Evolutionary conservation across 2,113 vertebrate genomes (phyloP).

Genomic region (Scortum barcoo): DNA sequence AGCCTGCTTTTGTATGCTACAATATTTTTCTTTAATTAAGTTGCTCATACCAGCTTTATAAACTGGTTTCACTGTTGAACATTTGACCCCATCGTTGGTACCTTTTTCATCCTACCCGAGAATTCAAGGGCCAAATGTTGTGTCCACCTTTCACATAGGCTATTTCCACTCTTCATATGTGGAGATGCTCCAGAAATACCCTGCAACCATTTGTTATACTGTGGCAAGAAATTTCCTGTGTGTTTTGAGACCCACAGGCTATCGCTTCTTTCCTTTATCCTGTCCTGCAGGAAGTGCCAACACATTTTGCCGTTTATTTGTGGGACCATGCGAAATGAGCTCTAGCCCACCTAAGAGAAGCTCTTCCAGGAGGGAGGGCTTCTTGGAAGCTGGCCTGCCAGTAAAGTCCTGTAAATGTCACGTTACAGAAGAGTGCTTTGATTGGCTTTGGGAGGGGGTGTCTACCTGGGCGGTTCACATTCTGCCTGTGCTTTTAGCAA

Average conservation of each 20-base stretch:
- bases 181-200: background rate
- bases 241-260: constrained; percentile 9
- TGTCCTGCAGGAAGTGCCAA: constrained; percentile 38
- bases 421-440: constrained; percentile 46
- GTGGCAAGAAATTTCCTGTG: constrained; percentile 4
- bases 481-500: constrained; percentile 50
- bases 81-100: background rate
- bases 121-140: background rate
- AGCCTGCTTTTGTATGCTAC: background rate
- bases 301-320: constrained; percentile 44
- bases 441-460: constrained; percentile 54
- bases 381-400: constrained; percentile 30
- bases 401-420: constrained; percentile 64
- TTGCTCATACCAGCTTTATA: background rate
- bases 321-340: constrained; percentile 46
- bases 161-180: constrained; percentile 4
- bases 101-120: background rate
- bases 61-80: background rate
- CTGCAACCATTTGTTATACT: constrained; percentile 3
- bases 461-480: constrained; percentile 39
- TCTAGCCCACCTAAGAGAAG: constrained; percentile 43
- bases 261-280: constrained; percentile 11
- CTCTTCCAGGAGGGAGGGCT: constrained; percentile 17
- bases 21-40: background rate
- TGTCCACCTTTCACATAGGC: background rate